Conservation (phyloP, 1,140 invertebrate genomes). For the Zelostemma sp. region DNA sequence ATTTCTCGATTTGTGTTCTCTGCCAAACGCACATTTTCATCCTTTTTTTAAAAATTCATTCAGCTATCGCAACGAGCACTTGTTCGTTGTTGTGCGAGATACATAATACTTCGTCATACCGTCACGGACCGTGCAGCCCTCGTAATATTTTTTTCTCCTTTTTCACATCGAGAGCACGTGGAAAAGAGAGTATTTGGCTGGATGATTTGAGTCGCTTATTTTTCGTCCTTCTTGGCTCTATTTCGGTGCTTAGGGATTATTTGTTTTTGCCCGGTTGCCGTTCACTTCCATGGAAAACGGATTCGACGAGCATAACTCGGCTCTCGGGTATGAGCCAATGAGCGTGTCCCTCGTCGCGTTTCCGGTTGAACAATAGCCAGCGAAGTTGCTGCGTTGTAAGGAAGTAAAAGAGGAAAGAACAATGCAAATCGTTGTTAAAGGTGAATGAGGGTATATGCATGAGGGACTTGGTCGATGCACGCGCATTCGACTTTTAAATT, state of each 20-base stretch:
- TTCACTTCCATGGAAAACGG: slow-evolving; percentile 32
- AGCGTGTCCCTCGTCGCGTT: slow-evolving; percentile 48
- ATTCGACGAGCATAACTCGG: slow-evolving; percentile 22
- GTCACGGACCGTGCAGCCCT: slow-evolving; percentile 11
- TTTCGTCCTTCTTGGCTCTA: slow-evolving; percentile 31
- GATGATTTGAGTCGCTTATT: slow-evolving; percentile 48
- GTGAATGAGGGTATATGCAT: slow-evolving; percentile 46
- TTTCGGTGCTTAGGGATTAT: slow-evolving; percentile 48
- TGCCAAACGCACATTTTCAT: not conserved
- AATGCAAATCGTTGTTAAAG: slow-evolving; percentile 45
- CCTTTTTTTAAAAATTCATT: slow-evolving; percentile 44
- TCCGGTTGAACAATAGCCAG: slow-evolving; percentile 51
- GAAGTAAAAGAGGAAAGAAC: slow-evolving; percentile 39
- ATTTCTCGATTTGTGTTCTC: not conserved
- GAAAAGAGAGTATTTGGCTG: slow-evolving; percentile 50
- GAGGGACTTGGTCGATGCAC: slow-evolving; percentile 33
- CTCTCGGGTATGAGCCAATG: slow-evolving; percentile 43
- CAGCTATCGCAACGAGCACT: slow-evolving; percentile 20
- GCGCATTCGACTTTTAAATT: slow-evolving; percentile 28
- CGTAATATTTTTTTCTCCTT: slow-evolving; percentile 27
- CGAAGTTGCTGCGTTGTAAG: slow-evolving; percentile 48
- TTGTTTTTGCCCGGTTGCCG: slow-evolving; percentile 40
- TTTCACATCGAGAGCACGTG: slow-evolving; percentile 24
- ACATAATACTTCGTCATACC: slow-evolving; percentile 32
- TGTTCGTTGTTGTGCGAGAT: slow-evolving; percentile 22